A percentile compares a stretch with the other conserved stretches of the same genome.
Evolutionary conservation across 2,113 vertebrate genomes (phyloP).

Genomic region (Channa argus): DNA sequence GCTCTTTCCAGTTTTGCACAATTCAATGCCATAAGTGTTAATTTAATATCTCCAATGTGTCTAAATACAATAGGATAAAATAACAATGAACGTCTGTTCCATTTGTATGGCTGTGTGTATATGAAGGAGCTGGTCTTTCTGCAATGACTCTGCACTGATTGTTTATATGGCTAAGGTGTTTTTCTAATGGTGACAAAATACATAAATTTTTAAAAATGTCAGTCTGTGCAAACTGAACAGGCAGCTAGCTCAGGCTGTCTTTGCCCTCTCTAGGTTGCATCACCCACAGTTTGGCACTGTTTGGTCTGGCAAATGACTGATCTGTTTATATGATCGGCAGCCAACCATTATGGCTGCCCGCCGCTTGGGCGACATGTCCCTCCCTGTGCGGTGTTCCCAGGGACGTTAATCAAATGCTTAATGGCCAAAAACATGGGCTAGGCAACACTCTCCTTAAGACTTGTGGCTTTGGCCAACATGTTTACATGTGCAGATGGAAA

Average conservation of each 20-base stretch:
- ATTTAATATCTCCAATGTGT: constrained; percentile 15
- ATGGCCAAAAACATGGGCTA: constrained; percentile 66
- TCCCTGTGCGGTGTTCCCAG: constrained; percentile 46
- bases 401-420: constrained; percentile 70
- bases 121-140: not conserved
- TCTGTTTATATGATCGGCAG: constrained; percentile 62
- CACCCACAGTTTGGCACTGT: constrained; percentile 42
- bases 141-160: not conserved
- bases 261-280: constrained; percentile 9
- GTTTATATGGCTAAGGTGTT: not conserved
- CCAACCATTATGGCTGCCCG: constrained; percentile 59
- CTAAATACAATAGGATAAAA: constrained; percentile 20
- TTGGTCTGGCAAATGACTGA: constrained; percentile 59
- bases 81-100: constrained; percentile 44
- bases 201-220: not conserved
- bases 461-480: constrained; percentile 47
- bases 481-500: constrained; percentile 55
- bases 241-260: constrained; percentile 20
- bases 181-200: not conserved
- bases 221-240: constrained; percentile 6
- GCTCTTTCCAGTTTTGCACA: not conserved
- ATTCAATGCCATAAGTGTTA: constrained; percentile 4
- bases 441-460: constrained; percentile 42
- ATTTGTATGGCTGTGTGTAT: constrained; percentile 11
- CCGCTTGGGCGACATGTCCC: constrained; percentile 51